phyloP scores from a whole-genome alignment of 2,113 vertebrate genomes.

The Oreochromis aureus region DNA sequence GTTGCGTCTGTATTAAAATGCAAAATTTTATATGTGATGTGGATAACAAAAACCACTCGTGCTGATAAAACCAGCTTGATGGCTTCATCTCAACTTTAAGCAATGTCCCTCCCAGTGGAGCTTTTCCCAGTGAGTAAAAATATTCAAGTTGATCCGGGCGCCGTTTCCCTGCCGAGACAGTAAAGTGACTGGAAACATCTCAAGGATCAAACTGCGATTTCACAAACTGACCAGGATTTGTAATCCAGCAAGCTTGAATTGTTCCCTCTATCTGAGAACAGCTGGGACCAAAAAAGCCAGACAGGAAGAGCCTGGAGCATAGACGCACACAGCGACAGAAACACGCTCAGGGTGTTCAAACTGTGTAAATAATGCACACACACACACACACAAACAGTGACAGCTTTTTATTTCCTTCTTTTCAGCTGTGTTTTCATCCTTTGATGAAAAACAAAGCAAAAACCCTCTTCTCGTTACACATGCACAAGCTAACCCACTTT shows the following conservation, averaged over 20 bases:
- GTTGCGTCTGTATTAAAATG: neutral
- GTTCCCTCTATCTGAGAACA: neutral
- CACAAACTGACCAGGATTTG: slow-evolving; percentile 3
- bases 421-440: neutral
- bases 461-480: slow-evolving; percentile 22
- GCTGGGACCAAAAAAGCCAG: neutral
- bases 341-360: neutral
- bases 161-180: neutral
- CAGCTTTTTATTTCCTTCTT: neutral
- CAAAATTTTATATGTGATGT: neutral
- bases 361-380: neutral
- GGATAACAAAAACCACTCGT: neutral
- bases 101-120: neutral
- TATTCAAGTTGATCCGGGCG: neutral
- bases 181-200: neutral
- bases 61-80: neutral
- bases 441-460: neutral
- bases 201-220: neutral
- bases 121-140: neutral
- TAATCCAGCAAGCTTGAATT: neutral
- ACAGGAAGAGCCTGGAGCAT: neutral
- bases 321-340: neutral
- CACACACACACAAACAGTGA: neutral
- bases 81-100: neutral
- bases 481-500: slow-evolving; percentile 34